Base-by-base conservation (phyloP, 2,113 vertebrate genomes). In the Ramphastos sulfuratus region DNA sequence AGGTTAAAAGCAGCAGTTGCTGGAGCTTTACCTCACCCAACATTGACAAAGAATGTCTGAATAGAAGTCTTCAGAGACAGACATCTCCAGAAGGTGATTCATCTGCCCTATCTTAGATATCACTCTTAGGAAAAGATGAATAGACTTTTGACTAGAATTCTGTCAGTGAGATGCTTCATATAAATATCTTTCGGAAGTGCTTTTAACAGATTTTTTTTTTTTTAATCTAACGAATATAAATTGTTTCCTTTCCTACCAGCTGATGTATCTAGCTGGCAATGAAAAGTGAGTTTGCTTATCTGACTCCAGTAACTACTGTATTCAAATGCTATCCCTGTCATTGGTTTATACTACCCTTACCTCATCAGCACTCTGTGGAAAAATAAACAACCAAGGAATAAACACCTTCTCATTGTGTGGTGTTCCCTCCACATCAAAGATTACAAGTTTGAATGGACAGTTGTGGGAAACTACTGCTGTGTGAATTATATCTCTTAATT, bases 171-270 rank as follows among this genome's bases (percentile, higher is more conserved):
- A 91, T 91, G 79, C 90, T 94, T 96, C 63, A 88, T 94, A 96
- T 54, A 95, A 96, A 94, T 90, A 90, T 78, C 79, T 81, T 94
- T 91, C 87, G 91, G 90, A 94, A 94, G 82, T 85, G 80, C 83
- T 94, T 94, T 92, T 91, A 96, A 87, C 91, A 92, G 91, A 93
- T 44, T 87, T 81, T 92, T 94, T 96, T 95, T 94, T 93, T 46
- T 46, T 42, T 42, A 15, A 95, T 87, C 85, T 96, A 91, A 92
- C 79, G 65, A 92, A 92, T 88, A 95, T 94, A 90, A 94, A 94
- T 93, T 89, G 89, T 81, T 86, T 87, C 73, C 78, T 5, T 88
- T 90, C 72, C 46, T 81, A 82, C 80, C 50, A 93, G 59, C 78
- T 89, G 89, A 94, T 88, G 48, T 83, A 71, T 92, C 56, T 74